phyloP scores from a whole-genome alignment of 2,797 vertebrate genomes.

The Gastrophryne carolinensis region DNA sequence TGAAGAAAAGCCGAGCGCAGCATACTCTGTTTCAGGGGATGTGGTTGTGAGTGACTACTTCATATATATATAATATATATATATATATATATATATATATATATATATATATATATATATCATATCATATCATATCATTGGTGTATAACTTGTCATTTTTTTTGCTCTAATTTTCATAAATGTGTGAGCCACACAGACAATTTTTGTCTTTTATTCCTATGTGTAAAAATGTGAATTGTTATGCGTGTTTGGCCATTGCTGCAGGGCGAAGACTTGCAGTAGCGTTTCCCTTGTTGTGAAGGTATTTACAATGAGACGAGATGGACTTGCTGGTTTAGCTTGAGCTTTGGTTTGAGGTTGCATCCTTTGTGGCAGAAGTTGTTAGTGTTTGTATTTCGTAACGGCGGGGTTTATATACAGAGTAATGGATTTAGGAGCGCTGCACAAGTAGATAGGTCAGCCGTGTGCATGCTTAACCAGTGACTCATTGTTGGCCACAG shows the following conservation, averaged over 20 bases:
- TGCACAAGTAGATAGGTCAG: background rate
- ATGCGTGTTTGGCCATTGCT: no score
- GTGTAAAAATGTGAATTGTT: no score
- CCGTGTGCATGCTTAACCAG: slow-evolving; percentile 2
- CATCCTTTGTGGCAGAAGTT: background rate
- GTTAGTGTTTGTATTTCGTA: background rate
- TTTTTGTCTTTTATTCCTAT: no score
- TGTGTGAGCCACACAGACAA: no score
- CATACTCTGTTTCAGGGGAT: no score
- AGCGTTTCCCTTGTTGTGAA: background rate
- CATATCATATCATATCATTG: no score
- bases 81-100: no score
- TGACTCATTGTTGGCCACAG: slow-evolving; percentile 7
- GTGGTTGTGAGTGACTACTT: no score
- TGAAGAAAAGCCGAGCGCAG: background rate
- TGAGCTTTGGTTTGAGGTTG: background rate
- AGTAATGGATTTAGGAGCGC: background rate
- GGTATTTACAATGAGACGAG: background rate
- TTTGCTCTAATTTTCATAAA: no score
- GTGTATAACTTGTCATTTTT: no score
- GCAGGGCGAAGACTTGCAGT: background rate
- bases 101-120: no score
- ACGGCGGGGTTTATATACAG: slow-evolving; percentile 1
- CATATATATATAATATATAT: no score
- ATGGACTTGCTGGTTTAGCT: background rate